Conservation (phyloP, 2,888 invertebrate genomes). For the Adineta ricciae region DNA sequence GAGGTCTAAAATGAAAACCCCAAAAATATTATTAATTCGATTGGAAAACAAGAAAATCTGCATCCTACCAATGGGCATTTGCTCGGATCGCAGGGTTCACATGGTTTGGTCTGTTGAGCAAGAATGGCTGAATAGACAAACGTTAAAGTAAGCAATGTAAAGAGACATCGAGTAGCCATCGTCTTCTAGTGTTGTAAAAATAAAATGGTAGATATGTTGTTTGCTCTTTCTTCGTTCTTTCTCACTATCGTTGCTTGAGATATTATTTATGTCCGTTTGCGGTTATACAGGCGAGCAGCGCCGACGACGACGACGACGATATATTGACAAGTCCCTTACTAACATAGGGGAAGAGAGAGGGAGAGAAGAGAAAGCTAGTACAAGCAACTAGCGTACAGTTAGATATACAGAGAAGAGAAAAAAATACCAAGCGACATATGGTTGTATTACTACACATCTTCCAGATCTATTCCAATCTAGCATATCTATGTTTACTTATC, state of each 20-base stretch:
- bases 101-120: not conserved
- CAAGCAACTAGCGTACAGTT: not conserved
- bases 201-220: not conserved
- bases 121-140: not conserved
- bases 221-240: not conserved
- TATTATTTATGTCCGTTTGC: not conserved
- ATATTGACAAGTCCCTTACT: not conserved
- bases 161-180: not conserved
- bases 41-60: not conserved
- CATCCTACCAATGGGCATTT: not conserved
- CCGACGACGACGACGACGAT: not conserved
- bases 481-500: not conserved
- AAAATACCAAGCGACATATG: not conserved
- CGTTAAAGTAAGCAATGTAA: not conserved
- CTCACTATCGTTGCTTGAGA: not conserved
- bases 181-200: not conserved
- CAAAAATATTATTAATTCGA: not conserved
- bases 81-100: not conserved
- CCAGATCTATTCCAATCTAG: not conserved
- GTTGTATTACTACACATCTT: not conserved
- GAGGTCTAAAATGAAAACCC: not conserved
- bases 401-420: not conserved
- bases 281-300: not conserved
- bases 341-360: not conserved
- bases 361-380: not conserved